Evolutionary conservation across 2,888 invertebrate species (phyloP).

Genomic region (Nomada fucata): DNA sequence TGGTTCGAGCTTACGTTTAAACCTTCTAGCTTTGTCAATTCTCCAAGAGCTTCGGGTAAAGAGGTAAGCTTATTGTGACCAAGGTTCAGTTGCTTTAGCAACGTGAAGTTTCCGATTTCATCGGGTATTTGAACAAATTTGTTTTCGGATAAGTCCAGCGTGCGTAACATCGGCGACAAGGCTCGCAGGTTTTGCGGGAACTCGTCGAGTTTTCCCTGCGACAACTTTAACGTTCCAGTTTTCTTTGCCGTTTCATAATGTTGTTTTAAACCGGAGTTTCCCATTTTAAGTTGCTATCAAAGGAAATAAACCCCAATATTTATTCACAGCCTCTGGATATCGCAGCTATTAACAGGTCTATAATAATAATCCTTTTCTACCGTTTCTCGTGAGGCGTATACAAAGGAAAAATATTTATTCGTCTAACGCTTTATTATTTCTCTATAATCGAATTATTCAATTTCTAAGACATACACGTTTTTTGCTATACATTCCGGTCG

Average conservation of each 20-base stretch:
- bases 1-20: slow-evolving; percentile 93
- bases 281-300: slow-evolving; percentile 87
- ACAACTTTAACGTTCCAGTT: slow-evolving; percentile 96
- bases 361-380: not conserved
- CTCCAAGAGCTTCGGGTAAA: slow-evolving; percentile 89
- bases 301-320: not conserved
- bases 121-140: slow-evolving; percentile 91
- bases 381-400: not conserved
- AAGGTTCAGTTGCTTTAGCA: slow-evolving; percentile 90
- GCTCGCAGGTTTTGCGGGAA: slow-evolving; percentile 89
- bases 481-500: not conserved
- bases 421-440: slow-evolving; percentile 10
- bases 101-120: slow-evolving; percentile 90
- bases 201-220: slow-evolving; percentile 92
- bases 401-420: slow-evolving; percentile 4
- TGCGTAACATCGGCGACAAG: slow-evolving; percentile 90
- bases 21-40: slow-evolving; percentile 90
- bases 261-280: slow-evolving; percentile 94
- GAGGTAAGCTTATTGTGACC: slow-evolving; percentile 93
- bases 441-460: not conserved
- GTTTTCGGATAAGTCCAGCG: slow-evolving; percentile 96
- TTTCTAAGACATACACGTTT: not conserved
- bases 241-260: slow-evolving; percentile 98
- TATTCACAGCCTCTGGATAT: not conserved
- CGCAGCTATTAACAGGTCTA: not conserved